phyloP scores from a whole-genome alignment of 37 sponge, comb jelly and placozoan genomes.

The Haliclona indistincta region DNA sequence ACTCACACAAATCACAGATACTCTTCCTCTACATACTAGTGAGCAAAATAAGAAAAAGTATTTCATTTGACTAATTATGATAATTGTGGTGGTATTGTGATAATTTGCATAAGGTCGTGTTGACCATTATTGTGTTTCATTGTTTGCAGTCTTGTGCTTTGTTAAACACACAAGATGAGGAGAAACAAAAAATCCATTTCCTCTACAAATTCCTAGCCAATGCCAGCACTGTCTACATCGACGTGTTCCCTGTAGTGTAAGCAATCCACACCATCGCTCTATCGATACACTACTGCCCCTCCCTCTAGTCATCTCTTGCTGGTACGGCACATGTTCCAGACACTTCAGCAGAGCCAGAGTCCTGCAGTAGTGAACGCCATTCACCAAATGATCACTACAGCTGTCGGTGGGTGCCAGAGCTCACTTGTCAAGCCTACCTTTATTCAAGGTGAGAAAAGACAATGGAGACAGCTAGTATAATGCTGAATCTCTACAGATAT shows the following conservation, averaged over 20 bases:
- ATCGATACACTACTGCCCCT: not conserved
- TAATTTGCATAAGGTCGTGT: too few species aligned
- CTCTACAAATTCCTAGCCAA: constrained; percentile 70
- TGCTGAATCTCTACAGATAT: too few species aligned
- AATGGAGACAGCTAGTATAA: too few species aligned
- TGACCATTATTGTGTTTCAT: not conserved
- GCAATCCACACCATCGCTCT: not conserved
- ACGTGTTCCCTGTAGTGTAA: constrained; percentile 79
- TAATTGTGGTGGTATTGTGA: too few species aligned
- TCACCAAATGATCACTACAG: constrained; percentile 48
- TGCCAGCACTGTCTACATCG: constrained; percentile 61
- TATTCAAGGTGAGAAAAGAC: constrained; percentile 29
- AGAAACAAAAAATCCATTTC: constrained; percentile 27
- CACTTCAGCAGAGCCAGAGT: constrained; percentile 51
- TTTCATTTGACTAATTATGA: not conserved
- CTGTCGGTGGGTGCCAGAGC: constrained; percentile 12
- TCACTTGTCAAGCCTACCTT: constrained; percentile 25
- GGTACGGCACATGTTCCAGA: constrained; percentile 53
- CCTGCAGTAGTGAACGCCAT: constrained; percentile 28
- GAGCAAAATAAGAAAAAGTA: not conserved
- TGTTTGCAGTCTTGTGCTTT: constrained; percentile 40
- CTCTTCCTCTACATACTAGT: constrained; percentile 55
- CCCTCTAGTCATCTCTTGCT: constrained; percentile 43
- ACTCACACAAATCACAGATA: constrained; percentile 38
- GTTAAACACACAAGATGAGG: constrained; percentile 53